These are phyloP conservation scores for Deroptyus accipitrinus DNA, from an alignment of 2,113 vertebrate genomes.

Conservation along the genomic window DNA sequence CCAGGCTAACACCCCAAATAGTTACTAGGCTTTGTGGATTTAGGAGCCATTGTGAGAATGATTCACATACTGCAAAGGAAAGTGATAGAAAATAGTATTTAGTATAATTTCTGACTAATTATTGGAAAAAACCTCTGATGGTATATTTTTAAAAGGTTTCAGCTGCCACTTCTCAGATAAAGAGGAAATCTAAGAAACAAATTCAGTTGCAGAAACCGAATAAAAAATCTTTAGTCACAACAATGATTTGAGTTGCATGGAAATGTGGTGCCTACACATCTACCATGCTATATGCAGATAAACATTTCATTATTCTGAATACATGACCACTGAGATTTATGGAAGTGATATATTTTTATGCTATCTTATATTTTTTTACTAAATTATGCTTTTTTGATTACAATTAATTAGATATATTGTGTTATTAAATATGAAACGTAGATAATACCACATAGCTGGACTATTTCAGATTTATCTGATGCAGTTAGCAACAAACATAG, in stretches of 20 bases:
- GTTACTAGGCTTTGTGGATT: not conserved
- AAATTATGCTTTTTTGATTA: conserved; percentile 63
- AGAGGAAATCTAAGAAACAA: not conserved
- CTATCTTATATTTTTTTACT: conserved; percentile 59
- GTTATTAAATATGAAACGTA: conserved; percentile 65
- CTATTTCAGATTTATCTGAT: conserved; percentile 42
- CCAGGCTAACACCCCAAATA: not conserved
- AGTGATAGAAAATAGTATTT: not conserved
- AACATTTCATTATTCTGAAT: conserved; percentile 49
- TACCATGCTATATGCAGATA: conserved; percentile 46
- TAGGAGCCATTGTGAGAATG: not conserved
- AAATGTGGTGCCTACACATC: conserved; percentile 15
- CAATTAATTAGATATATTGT: conserved; percentile 63
- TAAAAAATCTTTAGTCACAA: not conserved
- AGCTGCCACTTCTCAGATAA: not conserved
- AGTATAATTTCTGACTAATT: not conserved
- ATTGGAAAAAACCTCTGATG: not conserved
- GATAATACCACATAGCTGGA: conserved; percentile 49
- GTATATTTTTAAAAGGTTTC: not conserved
- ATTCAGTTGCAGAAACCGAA: not conserved
- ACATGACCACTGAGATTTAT: conserved; percentile 49
- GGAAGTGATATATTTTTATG: conserved; percentile 57
- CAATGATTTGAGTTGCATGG: not conserved
- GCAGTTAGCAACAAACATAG: not conserved
- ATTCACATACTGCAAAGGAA: not conserved